Conservation (phyloP, 1,140 invertebrate species). For the Hypothenemus hampei region DNA sequence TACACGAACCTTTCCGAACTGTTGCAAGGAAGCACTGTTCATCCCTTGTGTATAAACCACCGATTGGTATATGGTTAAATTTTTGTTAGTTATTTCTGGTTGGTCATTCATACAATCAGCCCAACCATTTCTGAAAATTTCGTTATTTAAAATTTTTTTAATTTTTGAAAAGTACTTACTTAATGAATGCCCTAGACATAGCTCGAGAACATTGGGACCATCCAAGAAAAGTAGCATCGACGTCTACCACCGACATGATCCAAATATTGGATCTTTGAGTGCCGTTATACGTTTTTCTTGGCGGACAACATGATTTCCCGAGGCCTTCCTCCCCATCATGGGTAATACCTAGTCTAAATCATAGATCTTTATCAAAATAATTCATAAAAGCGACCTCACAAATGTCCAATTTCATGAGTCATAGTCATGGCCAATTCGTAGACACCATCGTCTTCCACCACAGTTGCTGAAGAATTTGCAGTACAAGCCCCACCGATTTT, state of each 20-base stretch:
- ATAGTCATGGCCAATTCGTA: slow-evolving; percentile 6
- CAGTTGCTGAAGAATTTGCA: slow-evolving; percentile 1
- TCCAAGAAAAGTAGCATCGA: not conserved
- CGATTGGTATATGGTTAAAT: not conserved
- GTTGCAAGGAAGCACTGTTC: slow-evolving; percentile 5
- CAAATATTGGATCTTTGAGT: not conserved
- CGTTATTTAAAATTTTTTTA: not conserved
- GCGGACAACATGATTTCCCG: not conserved
- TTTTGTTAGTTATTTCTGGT: slow-evolving; percentile 10
- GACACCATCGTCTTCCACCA: slow-evolving; percentile 5
- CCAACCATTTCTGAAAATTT: slow-evolving; percentile 6
- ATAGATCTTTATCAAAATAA: not conserved
- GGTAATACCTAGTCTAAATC: slow-evolving; percentile 4
- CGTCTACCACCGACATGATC: slow-evolving; percentile 6
- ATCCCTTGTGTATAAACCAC: not conserved
- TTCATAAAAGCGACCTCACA: not conserved
- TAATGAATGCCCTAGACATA: slow-evolving; percentile 2
- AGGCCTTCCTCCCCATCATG: slow-evolving; percentile 9
- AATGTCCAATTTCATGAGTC: slow-evolving; percentile 5
- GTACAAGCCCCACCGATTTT: slow-evolving; percentile 7
- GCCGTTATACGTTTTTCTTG: not conserved
- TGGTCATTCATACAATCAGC: slow-evolving; percentile 12
- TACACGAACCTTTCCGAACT: not conserved
- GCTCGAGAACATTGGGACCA: slow-evolving; percentile 12
- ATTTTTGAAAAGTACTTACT: not conserved